These are phyloP conservation scores for Colletes gigas DNA, from an alignment of 1,140 invertebrate genomes.

Conservation along the genomic window DNA sequence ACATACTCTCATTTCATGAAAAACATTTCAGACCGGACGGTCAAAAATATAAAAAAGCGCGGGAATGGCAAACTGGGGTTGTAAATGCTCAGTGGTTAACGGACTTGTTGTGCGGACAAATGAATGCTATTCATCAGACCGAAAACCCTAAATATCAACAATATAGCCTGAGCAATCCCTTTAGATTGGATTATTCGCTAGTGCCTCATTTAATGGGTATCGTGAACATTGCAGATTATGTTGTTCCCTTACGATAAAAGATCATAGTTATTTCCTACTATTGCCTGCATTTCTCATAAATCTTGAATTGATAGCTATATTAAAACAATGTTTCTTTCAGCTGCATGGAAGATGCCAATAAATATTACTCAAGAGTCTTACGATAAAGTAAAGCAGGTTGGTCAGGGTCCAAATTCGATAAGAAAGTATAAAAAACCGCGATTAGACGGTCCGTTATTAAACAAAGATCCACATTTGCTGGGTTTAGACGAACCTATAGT, in stretches of 20 bases:
- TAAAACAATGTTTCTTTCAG: slow-evolving; percentile 80
- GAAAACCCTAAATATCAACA: slow-evolving; percentile 94
- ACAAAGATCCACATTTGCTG: slow-evolving; percentile 77
- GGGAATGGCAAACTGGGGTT: slow-evolving; percentile 92
- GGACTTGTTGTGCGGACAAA: slow-evolving; percentile 95
- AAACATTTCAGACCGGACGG: slow-evolving; percentile 87
- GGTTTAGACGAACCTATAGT: slow-evolving; percentile 76
- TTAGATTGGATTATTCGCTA: slow-evolving; percentile 92
- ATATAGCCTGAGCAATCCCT: slow-evolving; percentile 89
- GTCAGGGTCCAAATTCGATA: slow-evolving; percentile 79
- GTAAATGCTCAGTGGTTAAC: slow-evolving; percentile 97
- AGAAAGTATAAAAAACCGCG: slow-evolving; percentile 79
- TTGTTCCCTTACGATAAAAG: neutral
- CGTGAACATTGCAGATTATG: neutral
- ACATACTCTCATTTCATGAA: neutral
- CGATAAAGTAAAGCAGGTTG: slow-evolving; percentile 87
- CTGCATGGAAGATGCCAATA: slow-evolving; percentile 95
- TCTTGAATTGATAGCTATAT: neutral
- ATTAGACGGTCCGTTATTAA: slow-evolving; percentile 73
- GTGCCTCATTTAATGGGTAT: slow-evolving; percentile 95
- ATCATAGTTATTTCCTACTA: neutral
- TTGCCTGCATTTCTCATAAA: neutral
- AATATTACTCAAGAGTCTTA: slow-evolving; percentile 93
- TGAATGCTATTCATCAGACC: slow-evolving; percentile 89
- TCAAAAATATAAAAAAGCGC: slow-evolving; percentile 92